phyloP scores from a whole-genome alignment of 2,797 vertebrate species.

The Lophotriccus pileatus region DNA sequence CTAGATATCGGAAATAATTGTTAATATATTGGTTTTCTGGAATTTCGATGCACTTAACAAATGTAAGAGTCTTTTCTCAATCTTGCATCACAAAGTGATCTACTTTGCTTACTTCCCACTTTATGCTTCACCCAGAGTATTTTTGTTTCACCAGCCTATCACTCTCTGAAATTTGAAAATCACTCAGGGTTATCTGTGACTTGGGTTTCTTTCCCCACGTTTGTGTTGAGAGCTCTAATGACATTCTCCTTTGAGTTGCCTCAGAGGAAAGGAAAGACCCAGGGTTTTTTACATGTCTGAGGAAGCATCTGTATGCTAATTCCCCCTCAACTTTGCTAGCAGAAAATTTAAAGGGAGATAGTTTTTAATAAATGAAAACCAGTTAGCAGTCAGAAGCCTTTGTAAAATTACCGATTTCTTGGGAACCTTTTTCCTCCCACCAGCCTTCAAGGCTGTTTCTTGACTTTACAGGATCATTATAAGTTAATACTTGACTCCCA shows the following conservation, averaged over 20 bases:
- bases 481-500: neutral
- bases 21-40: neutral
- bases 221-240: neutral
- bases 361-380: neutral
- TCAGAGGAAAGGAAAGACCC: conserved; percentile 35
- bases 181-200: neutral
- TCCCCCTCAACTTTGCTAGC: conserved; percentile 17
- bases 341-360: conserved; percentile 44
- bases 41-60: neutral
- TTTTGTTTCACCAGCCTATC: neutral
- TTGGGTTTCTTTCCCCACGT: neutral
- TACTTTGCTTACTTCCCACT: neutral
- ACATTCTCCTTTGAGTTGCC: conserved; percentile 20
- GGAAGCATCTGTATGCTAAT: conserved; percentile 64
- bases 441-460: neutral
- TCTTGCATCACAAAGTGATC: neutral
- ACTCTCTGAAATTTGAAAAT: conserved; percentile 6
- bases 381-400: neutral
- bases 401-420: neutral
- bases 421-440: neutral
- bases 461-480: neutral
- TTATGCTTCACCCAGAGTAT: neutral
- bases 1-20: neutral
- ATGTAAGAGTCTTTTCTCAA: neutral
- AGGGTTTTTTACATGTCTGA: conserved; percentile 38